phyloP scores from a whole-genome alignment of 2,797 vertebrate genomes.

The Hippopotamyrus pictus region DNA sequence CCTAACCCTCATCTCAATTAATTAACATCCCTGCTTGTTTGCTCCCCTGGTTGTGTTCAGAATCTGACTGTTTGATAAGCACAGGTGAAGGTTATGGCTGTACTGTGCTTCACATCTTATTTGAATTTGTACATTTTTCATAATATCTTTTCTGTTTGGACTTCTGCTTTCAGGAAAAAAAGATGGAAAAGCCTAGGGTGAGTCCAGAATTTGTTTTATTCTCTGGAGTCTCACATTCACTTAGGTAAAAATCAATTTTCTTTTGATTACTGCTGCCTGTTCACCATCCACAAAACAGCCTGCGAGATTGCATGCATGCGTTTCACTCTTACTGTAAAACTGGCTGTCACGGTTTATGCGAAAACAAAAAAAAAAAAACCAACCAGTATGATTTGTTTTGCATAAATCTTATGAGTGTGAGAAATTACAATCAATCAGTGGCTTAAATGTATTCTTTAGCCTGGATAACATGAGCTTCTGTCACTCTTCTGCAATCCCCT shows the following conservation, averaged over 20 bases:
- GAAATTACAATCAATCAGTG: neutral
- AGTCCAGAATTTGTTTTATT: slow-evolving; percentile 60
- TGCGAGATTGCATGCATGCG: neutral
- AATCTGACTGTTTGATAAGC: neutral
- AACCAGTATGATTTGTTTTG: neutral
- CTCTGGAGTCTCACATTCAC: neutral
- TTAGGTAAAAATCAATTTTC: neutral
- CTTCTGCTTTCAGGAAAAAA: slow-evolving; percentile 99
- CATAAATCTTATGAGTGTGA: neutral
- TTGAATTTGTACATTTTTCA: neutral
- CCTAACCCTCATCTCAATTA: neutral
- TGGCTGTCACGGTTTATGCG: neutral
- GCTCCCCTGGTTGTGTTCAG: neutral
- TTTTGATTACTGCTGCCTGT: neutral
- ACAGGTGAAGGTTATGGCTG: neutral
- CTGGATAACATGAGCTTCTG: neutral
- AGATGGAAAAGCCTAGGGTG: slow-evolving; percentile 99
- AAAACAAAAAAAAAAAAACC: neutral
- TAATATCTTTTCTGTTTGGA: slow-evolving; percentile 37
- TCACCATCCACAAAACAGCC: slow-evolving; percentile 41
- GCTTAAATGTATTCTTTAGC: neutral
- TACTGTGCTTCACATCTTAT: neutral
- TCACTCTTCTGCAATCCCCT: neutral
- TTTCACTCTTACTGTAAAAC: neutral
- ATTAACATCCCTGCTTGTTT: neutral